Evolutionary conservation across 2,797 vertebrate genomes (phyloP).

Genomic region (Fringilla coelebs): DNA sequence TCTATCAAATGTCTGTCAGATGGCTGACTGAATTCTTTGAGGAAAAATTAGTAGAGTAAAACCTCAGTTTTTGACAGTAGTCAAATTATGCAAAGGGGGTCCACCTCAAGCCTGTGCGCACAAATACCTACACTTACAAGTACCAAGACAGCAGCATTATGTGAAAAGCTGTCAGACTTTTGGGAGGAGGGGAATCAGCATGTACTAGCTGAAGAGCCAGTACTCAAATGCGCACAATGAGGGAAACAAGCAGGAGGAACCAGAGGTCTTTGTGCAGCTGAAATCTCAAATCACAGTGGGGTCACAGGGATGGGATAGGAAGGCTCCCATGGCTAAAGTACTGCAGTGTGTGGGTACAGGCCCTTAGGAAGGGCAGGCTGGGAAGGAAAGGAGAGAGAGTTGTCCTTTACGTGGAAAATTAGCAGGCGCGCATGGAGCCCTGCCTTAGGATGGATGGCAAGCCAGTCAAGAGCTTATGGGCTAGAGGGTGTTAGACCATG

Average conservation of each 20-base stretch:
- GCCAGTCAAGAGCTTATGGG: neutral
- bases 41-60: constrained; percentile 19
- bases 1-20: constrained; percentile 53
- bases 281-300: neutral
- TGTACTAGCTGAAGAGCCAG: neutral
- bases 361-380: neutral
- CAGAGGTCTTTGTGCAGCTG: neutral
- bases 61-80: neutral
- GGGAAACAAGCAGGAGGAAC: neutral
- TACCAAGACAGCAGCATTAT: neutral
- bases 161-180: neutral
- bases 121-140: neutral
- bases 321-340: neutral
- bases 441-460: neutral
- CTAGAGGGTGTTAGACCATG: neutral
- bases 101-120: neutral
- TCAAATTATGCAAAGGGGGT: neutral
- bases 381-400: neutral
- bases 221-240: neutral
- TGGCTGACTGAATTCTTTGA: constrained; percentile 11
- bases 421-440: neutral
- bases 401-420: neutral
- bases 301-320: neutral
- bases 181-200: neutral
- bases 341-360: neutral